These are phyloP conservation scores for Drosophila repleta DNA, from an alignment of 1,140 invertebrate species.

Conservation along the genomic window DNA sequence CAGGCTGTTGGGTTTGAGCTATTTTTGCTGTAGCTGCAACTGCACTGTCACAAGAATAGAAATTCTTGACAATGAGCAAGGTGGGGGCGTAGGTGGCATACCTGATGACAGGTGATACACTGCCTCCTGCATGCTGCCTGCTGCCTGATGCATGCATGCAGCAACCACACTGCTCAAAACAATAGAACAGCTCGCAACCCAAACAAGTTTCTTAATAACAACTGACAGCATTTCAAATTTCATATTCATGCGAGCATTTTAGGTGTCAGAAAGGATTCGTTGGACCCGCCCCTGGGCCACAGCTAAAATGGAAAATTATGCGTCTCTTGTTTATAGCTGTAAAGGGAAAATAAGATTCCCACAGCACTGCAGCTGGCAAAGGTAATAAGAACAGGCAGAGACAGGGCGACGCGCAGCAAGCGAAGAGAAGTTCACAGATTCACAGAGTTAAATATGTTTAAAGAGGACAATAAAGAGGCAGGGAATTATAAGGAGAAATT, in stretches of 20 bases:
- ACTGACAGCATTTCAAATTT: slow-evolving; percentile 46
- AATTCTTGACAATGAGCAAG: not conserved
- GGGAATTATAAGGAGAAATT: too few species aligned
- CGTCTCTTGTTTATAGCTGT: not conserved
- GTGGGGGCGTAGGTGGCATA: not conserved
- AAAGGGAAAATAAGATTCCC: too few species aligned
- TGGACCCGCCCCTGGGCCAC: not conserved
- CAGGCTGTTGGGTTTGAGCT: slow-evolving; percentile 15
- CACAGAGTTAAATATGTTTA: too few species aligned
- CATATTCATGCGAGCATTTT: slow-evolving; percentile 15
- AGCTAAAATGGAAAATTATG: not conserved
- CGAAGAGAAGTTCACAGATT: too few species aligned
- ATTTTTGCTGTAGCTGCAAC: slow-evolving; percentile 17
- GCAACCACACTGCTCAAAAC: slow-evolving; percentile 4
- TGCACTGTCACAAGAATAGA: slow-evolving; percentile 30
- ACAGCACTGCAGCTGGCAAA: too few species aligned
- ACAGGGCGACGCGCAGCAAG: too few species aligned
- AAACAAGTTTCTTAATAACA: slow-evolving; percentile 49
- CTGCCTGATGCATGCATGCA: too few species aligned
- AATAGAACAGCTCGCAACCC: slow-evolving; percentile 33
- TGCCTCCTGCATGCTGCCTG: too few species aligned
- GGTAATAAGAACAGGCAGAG: too few species aligned
- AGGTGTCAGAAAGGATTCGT: slow-evolving; percentile 3
- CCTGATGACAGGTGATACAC: not conserved
- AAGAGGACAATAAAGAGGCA: too few species aligned